Conservation (phyloP, 2,888 invertebrate species). For the Perizoma affinitatum region DNA sequence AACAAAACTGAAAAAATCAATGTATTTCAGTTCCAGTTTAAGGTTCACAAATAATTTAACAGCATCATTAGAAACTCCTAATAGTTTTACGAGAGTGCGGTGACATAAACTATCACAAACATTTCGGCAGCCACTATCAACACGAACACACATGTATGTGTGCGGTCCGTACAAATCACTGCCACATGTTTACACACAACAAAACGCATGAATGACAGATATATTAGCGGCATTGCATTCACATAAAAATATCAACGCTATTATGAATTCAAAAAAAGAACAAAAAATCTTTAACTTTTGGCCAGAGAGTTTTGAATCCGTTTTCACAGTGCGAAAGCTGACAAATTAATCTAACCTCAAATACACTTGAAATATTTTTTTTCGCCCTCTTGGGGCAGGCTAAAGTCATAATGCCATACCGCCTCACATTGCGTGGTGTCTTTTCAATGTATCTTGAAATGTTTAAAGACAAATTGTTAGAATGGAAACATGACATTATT, state of each 20-base stretch:
- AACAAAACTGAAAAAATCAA: background rate
- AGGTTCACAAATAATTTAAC: conserved; percentile 38
- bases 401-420: too few relatives aligned
- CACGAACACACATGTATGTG: conserved; percentile 59
- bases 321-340: conserved; percentile 21
- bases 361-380: conserved; percentile 37
- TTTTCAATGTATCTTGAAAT: conserved; percentile 32
- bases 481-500: conserved; percentile 39
- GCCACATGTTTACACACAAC: conserved; percentile 73
- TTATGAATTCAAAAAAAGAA: conserved; percentile 31
- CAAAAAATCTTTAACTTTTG: conserved; percentile 43
- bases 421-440: too few relatives aligned
- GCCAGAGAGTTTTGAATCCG: conserved; percentile 1
- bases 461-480: conserved; percentile 38
- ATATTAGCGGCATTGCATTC: conserved; percentile 69
- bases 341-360: conserved; percentile 33
- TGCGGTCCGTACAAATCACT: conserved; percentile 74
- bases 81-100: conserved; percentile 70
- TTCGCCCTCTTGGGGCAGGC: too few relatives aligned
- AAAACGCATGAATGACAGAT: conserved; percentile 79
- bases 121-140: conserved; percentile 72
- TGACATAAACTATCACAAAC: conserved; percentile 71
- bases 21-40: conserved; percentile 11
- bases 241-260: conserved; percentile 54
- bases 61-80: conserved; percentile 52